Base-by-base conservation (phyloP, 2,797 vertebrate species). In the Centropyge bicolor region DNA sequence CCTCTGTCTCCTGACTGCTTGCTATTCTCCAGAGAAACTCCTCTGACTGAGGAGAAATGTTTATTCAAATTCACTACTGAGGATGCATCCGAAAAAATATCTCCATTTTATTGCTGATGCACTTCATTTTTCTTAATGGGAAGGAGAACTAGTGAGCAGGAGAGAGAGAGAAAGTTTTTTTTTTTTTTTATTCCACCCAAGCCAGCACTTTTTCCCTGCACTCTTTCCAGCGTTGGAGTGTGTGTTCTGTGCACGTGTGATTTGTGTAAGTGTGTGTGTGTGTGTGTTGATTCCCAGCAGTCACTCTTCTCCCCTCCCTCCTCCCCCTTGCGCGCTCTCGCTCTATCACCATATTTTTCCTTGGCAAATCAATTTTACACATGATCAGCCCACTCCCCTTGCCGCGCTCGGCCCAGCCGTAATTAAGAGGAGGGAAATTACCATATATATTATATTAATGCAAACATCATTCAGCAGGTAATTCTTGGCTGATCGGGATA, bases 401-500 rank as follows among this genome's bases (percentile, higher is more conserved):
- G 96, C 97, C 94, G 96, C 96, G 96, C 96, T 97, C 96, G 96
- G 98, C 97, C 97, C 97, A 96, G 97, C 95, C 96, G 97, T 99
- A 99, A 99, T 99, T 99, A 99, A 99, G 98, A 98, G 97, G 96
- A 97, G 91, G 91, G 97, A 98, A 99, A 99, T 99, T 99, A 99
- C 97, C 98, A 99, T 99, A 99, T 99, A 99, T 99, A 99, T 99
- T 99, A 99, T 99, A 99, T 99, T 99, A 99, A 99, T 99, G 98
- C 98, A 99, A 99, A 99, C 98, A 99, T 99, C 98, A 99, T 99
- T 99, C 98, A 98, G 97, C 96, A 98, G 97, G 98, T 99, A 99
- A 99, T 99, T 99, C 98, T 98, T 96, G 97, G 97, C 98, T 99
- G 98, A 99, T 99, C 97, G 97, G 97, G 98, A 99, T 99, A 99